Conservation (phyloP, 2,113 vertebrate genomes). For the Mastomys natalensis region DNA sequence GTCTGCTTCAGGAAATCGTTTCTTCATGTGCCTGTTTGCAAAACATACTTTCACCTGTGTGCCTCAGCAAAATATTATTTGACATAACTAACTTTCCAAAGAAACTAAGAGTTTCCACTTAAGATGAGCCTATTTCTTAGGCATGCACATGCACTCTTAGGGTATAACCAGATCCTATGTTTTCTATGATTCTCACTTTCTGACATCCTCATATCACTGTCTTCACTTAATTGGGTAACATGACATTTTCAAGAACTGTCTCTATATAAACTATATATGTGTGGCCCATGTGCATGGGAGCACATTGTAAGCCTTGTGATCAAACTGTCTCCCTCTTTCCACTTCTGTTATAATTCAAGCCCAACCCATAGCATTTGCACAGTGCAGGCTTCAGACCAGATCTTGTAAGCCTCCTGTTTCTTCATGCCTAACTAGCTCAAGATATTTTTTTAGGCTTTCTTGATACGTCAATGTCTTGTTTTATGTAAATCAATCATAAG, state of each 20-base stretch:
- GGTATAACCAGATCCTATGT: not conserved
- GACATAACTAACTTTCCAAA: too few relatives aligned
- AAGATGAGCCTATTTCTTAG: too few relatives aligned
- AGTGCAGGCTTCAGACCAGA: not conserved
- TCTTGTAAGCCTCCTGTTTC: not conserved
- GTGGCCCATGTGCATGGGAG: rapidly evolving
- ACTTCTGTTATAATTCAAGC: not conserved
- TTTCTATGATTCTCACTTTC: not conserved
- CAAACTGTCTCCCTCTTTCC: rapidly evolving
- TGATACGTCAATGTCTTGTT: not conserved
- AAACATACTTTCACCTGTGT: too few relatives aligned
- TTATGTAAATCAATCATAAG: not conserved
- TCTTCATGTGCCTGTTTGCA: too few relatives aligned
- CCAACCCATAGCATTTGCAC: not conserved
- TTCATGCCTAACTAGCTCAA: too few relatives aligned
- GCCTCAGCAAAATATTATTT: too few relatives aligned
- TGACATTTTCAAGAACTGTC: too few relatives aligned
- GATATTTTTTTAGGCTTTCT: not conserved
- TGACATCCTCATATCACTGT: not conserved
- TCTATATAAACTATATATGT: too few relatives aligned
- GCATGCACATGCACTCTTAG: not conserved
- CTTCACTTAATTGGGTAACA: not conserved
- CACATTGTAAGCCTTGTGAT: not conserved
- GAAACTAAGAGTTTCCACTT: too few relatives aligned
- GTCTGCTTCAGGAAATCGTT: too few relatives aligned